Evolutionary conservation across 2,797 vertebrate genomes (phyloP).

Genomic region (Ceyx erithaca): DNA sequence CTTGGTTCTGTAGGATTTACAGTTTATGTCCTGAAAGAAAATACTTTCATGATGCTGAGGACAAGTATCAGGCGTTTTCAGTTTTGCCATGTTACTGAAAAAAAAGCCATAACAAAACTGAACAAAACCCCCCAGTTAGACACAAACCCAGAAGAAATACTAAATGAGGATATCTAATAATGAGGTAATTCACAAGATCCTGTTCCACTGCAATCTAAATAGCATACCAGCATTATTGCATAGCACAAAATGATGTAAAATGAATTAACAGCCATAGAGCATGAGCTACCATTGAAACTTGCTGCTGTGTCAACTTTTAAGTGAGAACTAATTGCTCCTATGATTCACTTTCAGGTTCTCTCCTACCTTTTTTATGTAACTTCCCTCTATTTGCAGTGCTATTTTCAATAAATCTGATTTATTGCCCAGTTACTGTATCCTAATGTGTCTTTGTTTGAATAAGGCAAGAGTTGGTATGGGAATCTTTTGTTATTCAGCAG

Average conservation of each 20-base stretch:
- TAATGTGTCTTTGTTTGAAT: constrained; percentile 52
- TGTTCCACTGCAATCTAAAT: constrained; percentile 22
- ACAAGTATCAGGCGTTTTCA: constrained; percentile 27
- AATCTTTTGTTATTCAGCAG: constrained; percentile 42
- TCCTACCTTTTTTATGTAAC: constrained; percentile 33
- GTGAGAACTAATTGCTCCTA: constrained; percentile 58
- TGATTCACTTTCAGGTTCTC: constrained; percentile 48
- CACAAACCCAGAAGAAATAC: background rate
- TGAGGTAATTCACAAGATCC: constrained; percentile 24
- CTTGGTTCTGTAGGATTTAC: constrained; percentile 64
- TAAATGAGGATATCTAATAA: constrained; percentile 28
- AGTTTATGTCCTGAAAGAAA: constrained; percentile 57
- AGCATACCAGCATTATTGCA: background rate
- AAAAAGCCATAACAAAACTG: background rate
- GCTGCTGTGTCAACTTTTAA: constrained; percentile 33
- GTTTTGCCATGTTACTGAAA: constrained; percentile 14
- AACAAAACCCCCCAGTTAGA: background rate
- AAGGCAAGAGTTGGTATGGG: constrained; percentile 21
- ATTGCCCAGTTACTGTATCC: constrained; percentile 9
- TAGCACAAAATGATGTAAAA: constrained; percentile 24
- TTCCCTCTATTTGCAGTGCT: constrained; percentile 19
- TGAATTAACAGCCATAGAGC: background rate
- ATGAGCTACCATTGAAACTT: background rate
- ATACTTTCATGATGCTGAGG: constrained; percentile 26
- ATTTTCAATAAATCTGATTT: constrained; percentile 49